Evolutionary conservation across 2,888 invertebrate species (phyloP).

Genomic region (Rotaria magnacalcarata): DNA sequence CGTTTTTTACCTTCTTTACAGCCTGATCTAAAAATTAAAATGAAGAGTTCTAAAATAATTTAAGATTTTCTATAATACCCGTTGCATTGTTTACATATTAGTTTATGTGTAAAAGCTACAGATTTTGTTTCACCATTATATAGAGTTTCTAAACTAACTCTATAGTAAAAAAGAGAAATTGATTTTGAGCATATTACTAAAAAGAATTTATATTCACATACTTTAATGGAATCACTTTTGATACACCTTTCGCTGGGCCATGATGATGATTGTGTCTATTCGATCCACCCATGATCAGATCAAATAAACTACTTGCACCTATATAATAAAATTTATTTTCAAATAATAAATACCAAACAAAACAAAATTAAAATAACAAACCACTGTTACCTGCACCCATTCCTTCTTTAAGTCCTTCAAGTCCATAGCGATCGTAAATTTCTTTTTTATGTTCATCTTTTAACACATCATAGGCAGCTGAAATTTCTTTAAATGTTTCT

Average conservation of each 20-base stretch:
- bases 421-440: slow-evolving; percentile 77
- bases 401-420: slow-evolving; percentile 81
- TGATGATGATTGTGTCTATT: neutral
- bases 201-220: neutral
- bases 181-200: no score
- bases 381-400: slow-evolving; percentile 62
- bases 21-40: slow-evolving; percentile 61
- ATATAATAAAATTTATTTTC: neutral
- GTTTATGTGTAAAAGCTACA: slow-evolving; percentile 75
- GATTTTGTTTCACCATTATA: slow-evolving; percentile 82
- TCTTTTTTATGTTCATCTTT: slow-evolving; percentile 80
- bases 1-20: slow-evolving; percentile 68
- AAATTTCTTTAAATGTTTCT: slow-evolving; percentile 79
- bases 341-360: neutral
- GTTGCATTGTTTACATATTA: slow-evolving; percentile 72
- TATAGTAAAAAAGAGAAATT: slow-evolving; percentile 51
- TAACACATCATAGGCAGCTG: slow-evolving; percentile 85
- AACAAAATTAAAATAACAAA: slow-evolving; percentile 63
- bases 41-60: neutral
- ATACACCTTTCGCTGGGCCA: neutral
- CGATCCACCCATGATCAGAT: neutral
- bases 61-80: slow-evolving; percentile 63
- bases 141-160: slow-evolving; percentile 79
- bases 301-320: slow-evolving; percentile 8
- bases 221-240: neutral